These are phyloP conservation scores for Athripsodes cinereus DNA, from an alignment of 2,888 invertebrate species.

Conservation along the genomic window DNA sequence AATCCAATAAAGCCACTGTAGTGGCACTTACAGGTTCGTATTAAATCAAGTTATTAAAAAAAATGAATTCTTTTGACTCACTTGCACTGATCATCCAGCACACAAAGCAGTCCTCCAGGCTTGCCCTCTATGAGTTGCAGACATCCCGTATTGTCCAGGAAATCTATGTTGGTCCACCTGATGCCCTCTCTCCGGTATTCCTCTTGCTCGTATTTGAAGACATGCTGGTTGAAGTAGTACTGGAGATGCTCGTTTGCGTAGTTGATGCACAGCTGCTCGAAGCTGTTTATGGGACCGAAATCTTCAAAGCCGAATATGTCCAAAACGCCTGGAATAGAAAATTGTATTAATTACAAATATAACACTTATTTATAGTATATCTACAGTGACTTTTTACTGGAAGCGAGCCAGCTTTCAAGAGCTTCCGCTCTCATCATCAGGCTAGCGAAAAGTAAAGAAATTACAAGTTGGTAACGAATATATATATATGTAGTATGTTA, in stretches of 20 bases:
- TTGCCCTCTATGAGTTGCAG: constrained; percentile 88
- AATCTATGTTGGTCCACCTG: constrained; percentile 92
- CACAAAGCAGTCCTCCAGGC: constrained; percentile 81
- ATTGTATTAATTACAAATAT: no score
- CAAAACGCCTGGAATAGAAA: constrained; percentile 63
- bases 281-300: constrained; percentile 84
- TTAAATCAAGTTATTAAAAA: no score
- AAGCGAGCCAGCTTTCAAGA: no score
- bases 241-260: constrained; percentile 97
- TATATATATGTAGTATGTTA: no score
- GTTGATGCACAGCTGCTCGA: constrained; percentile 96
- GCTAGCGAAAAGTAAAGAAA: no score
- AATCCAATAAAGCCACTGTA: no score
- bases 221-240: constrained; percentile 97
- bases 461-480: no score
- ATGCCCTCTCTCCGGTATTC: constrained; percentile 92
- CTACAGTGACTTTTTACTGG: no score
- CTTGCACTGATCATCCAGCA: constrained; percentile 96
- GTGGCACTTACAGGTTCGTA: no score
- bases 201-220: constrained; percentile 96
- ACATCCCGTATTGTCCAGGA: constrained; percentile 93
- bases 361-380: no score
- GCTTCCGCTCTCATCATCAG: no score
- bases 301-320: constrained; percentile 98
- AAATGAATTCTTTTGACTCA: no score